phyloP scores from a whole-genome alignment of 2,113 vertebrate genomes.

The Phalacrocorax brasilianus region DNA sequence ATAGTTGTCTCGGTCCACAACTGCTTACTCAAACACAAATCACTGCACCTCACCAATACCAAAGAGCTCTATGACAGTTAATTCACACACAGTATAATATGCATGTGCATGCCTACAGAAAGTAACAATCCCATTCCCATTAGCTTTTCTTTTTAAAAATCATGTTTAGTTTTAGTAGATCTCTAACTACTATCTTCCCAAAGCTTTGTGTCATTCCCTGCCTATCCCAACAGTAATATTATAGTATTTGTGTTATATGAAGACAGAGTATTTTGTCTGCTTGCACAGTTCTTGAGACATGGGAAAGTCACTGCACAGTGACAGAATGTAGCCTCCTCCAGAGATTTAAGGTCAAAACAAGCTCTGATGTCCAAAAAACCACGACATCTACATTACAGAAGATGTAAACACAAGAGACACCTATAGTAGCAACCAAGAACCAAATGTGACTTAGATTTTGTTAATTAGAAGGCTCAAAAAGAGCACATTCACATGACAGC shows the following conservation, averaged over 20 bases:
- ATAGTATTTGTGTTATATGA: background rate
- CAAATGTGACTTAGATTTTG: background rate
- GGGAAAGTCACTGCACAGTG: background rate
- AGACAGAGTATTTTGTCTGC: background rate
- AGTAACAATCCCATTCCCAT: background rate
- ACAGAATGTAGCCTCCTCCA: background rate
- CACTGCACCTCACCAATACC: background rate
- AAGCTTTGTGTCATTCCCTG: background rate
- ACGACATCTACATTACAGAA: background rate
- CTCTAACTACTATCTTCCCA: background rate
- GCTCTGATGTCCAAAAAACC: background rate
- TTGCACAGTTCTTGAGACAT: background rate
- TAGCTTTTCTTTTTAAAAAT: background rate
- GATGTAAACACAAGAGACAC: background rate
- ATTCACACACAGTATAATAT: background rate
- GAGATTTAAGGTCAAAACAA: background rate
- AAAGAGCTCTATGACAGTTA: background rate
- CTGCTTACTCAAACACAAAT: background rate
- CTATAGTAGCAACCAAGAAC: background rate
- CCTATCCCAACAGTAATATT: background rate
- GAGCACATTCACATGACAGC: background rate
- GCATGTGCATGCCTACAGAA: accelerated
- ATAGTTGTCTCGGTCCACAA: background rate
- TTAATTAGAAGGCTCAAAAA: background rate
- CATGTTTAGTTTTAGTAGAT: background rate